Evolutionary conservation across 2,888 invertebrate species (phyloP).

Genomic region (Epirrita christyi): DNA sequence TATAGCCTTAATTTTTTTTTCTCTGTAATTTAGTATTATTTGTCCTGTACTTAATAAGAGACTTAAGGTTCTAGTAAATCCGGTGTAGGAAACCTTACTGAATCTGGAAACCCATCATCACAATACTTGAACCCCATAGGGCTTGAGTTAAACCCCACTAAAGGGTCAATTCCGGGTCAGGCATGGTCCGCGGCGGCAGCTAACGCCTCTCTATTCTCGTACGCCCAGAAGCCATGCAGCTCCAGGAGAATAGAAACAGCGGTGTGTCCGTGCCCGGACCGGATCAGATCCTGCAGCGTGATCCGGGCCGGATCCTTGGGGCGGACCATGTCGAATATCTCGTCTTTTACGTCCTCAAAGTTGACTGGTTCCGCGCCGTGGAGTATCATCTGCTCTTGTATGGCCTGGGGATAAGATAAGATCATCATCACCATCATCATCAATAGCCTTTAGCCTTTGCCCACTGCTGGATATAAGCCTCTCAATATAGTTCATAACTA

Average conservation of each 20-base stretch:
- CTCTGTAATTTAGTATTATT: too few species aligned
- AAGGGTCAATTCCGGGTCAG: constrained; percentile 20
- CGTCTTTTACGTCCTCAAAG: constrained; percentile 98
- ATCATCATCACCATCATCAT: too few species aligned
- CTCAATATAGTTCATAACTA: too few species aligned
- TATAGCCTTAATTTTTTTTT: too few species aligned
- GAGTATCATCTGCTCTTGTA: constrained; percentile 94
- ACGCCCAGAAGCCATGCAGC: constrained; percentile 98
- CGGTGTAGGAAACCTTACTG: neutral
- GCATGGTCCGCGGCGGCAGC: constrained; percentile 88
- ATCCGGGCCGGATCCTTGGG: constrained; percentile 93
- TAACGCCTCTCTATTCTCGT: constrained; percentile 95
- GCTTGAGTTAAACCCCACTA: neutral
- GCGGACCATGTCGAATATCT: constrained; percentile 99
- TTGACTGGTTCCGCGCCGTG: constrained; percentile 95
- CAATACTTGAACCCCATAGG: constrained; percentile 3
- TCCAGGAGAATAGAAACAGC: constrained; percentile 97
- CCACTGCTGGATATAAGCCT: too few species aligned
- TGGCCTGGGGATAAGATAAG: constrained; percentile 84
- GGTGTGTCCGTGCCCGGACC: constrained; percentile 96
- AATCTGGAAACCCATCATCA: constrained; percentile 12
- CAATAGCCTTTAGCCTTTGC: too few species aligned
- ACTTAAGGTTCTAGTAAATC: too few species aligned
- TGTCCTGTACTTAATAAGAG: too few species aligned
- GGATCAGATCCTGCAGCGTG: constrained; percentile 92